Percentiles rank a stretch among this genome's conserved stretches.
These are phyloP conservation scores for Vimba vimba DNA, from an alignment of 2,113 vertebrate genomes.

Conservation along the genomic window DNA sequence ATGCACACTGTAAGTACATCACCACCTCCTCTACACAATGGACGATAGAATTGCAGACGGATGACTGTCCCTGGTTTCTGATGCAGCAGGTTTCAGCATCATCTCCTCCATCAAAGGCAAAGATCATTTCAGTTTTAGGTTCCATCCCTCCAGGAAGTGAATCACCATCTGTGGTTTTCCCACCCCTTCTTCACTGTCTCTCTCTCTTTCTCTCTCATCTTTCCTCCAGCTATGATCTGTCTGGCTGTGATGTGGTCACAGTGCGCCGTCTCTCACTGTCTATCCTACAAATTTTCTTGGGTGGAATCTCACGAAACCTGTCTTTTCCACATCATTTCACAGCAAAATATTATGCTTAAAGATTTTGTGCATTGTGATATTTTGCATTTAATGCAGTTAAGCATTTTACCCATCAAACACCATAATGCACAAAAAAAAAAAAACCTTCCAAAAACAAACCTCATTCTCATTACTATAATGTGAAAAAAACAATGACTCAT, in stretches of 20 bases:
- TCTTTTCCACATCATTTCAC: neutral
- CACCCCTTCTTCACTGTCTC: neutral
- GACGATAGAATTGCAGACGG: neutral
- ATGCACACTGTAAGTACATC: neutral
- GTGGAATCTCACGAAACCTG: neutral
- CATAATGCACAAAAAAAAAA: neutral
- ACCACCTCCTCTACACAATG: neutral
- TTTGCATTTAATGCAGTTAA: neutral
- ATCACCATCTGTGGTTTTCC: slow-evolving; percentile 27
- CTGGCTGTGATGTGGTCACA: slow-evolving; percentile 31
- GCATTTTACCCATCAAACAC: neutral
- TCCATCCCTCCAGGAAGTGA: slow-evolving; percentile 5
- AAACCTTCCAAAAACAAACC: neutral
- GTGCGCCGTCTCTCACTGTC: neutral
- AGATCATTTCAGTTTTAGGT: slow-evolving; percentile 17
- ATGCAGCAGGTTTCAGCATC: slow-evolving; percentile 16
- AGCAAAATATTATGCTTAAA: neutral
- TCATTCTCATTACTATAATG: neutral
- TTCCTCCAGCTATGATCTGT: slow-evolving; percentile 28
- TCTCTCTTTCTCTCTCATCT: slow-evolving; percentile 11
- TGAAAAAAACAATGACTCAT: neutral
- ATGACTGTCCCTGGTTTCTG: neutral
- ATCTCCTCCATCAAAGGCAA: neutral
- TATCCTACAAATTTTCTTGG: neutral
- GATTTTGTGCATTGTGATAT: neutral